These are phyloP conservation scores for Amitus sp. DNA, from an alignment of 2,888 invertebrate species.

Conservation along the genomic window DNA sequence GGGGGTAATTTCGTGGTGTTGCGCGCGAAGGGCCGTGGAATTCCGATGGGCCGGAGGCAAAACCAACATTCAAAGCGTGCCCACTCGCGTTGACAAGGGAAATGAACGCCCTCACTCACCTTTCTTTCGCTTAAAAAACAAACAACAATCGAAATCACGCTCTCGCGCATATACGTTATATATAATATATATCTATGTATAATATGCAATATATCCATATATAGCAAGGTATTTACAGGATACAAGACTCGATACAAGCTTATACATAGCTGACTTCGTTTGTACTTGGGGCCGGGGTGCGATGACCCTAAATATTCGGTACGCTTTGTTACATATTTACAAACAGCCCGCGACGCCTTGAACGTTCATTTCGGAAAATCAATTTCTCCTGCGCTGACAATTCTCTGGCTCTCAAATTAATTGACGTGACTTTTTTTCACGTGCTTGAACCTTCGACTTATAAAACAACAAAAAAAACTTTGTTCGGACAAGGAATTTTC, in stretches of 20 bases:
- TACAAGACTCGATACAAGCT: slow-evolving; percentile 59
- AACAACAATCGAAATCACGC: slow-evolving; percentile 26
- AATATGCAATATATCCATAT: slow-evolving; percentile 36
- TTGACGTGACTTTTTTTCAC: no score
- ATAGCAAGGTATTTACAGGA: slow-evolving; percentile 54
- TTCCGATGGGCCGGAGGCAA: background rate
- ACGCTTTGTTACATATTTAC: slow-evolving; percentile 58
- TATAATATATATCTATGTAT: slow-evolving; percentile 27
- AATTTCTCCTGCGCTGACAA: no score
- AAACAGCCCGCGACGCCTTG: no score
- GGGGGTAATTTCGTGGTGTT: slow-evolving; percentile 30
- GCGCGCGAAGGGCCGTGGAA: slow-evolving; percentile 28
- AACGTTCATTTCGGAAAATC: no score
- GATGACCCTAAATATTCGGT: slow-evolving; percentile 57
- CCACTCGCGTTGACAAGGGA: slow-evolving; percentile 16
- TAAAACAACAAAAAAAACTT: no score
- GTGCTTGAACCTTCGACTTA: no score
- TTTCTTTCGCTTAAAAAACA: slow-evolving; percentile 10
- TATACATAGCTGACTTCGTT: slow-evolving; percentile 62
- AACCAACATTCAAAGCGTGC: slow-evolving; percentile 2
- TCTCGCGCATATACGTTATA: slow-evolving; percentile 33
- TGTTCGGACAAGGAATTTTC: no score
- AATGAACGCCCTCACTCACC: slow-evolving; percentile 10
- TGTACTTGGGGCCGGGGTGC: slow-evolving; percentile 65
- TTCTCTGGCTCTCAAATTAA: no score